Conservation (phyloP, 2,888 invertebrate species). For the Phragmatobia fuliginosa region DNA sequence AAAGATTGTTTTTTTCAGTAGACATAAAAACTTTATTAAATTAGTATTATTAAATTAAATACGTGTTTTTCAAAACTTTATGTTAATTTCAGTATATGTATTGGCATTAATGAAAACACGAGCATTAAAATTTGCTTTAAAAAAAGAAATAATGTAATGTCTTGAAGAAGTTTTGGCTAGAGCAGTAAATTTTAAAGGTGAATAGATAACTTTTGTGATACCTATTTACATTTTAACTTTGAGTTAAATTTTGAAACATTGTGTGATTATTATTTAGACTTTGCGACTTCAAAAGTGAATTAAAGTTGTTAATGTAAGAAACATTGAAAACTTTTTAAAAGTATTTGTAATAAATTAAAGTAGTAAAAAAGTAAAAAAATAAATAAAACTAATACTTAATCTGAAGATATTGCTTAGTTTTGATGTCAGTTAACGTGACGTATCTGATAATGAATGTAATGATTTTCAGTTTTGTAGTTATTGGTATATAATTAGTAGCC, state of each 20-base stretch:
- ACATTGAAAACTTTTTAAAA: not conserved
- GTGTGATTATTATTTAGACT: slow-evolving; percentile 6
- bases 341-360: not conserved
- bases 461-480: too few relatives aligned
- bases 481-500: too few relatives aligned
- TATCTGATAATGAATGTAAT: not conserved
- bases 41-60: too few relatives aligned
- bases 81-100: not conserved
- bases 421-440: not conserved
- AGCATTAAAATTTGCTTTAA: not conserved
- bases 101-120: not conserved
- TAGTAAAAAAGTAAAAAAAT: not conserved
- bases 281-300: not conserved
- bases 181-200: not conserved
- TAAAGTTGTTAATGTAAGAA: not conserved
- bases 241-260: slow-evolving; percentile 9
- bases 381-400: too few relatives aligned
- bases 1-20: too few relatives aligned
- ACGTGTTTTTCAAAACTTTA: too few relatives aligned
- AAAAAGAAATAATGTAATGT: not conserved
- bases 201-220: slow-evolving; percentile 6
- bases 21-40: too few relatives aligned
- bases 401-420: not conserved
- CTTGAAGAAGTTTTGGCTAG: not conserved
- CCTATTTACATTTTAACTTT: slow-evolving; percentile 9